Conservation (phyloP, 1,140 invertebrate species). For the Rhagoletis zephyria region DNA sequence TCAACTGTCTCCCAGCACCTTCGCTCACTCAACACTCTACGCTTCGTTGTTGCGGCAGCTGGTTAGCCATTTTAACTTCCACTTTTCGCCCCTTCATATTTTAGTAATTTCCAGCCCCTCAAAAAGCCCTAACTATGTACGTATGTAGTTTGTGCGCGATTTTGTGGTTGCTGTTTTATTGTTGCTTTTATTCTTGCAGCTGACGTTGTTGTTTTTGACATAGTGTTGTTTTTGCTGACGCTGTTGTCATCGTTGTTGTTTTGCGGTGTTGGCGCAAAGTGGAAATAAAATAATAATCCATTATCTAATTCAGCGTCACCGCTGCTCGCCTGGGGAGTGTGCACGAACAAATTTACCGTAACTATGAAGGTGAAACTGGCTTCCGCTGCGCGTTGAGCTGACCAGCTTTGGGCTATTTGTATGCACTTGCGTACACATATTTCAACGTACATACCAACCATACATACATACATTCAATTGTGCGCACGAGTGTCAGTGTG, state of each 20-base stretch:
- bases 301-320: constrained; percentile 49
- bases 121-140: background rate
- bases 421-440: background rate
- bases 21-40: background rate
- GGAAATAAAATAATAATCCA: constrained; percentile 53
- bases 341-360: constrained; percentile 19
- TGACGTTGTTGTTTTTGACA: background rate
- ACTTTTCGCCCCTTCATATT: background rate
- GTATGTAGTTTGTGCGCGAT: background rate
- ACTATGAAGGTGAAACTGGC: constrained; percentile 41
- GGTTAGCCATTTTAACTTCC: background rate
- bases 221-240: background rate
- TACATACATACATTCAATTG: background rate
- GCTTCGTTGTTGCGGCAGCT: background rate
- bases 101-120: too few relatives aligned
- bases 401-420: constrained; percentile 43
- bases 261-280: constrained; percentile 46
- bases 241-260: constrained; percentile 34
- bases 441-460: background rate
- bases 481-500: background rate
- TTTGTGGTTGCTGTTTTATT: constrained; percentile 48
- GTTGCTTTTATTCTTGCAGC: constrained; percentile 16
- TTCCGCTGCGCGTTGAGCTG: constrained; percentile 20
- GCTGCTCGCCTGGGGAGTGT: constrained; percentile 27
- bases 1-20: too few relatives aligned